These are phyloP conservation scores for Gymnoscopelus braueri DNA, from an alignment of 2,797 vertebrate species.

Conservation along the genomic window DNA sequence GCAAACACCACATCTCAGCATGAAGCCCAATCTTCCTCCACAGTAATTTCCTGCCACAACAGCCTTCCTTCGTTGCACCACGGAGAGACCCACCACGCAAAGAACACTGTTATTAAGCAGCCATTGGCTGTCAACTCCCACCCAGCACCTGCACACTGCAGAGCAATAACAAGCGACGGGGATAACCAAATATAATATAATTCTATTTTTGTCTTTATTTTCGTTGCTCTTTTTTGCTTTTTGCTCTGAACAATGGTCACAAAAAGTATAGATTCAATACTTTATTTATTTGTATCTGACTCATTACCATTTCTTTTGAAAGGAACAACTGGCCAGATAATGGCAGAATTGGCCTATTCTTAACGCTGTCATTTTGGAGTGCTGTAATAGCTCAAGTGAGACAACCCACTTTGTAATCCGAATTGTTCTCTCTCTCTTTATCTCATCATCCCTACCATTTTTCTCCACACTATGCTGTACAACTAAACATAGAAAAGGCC, in stretches of 20 bases:
- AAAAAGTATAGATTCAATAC: constrained; percentile 15
- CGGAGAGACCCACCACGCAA: constrained; percentile 65
- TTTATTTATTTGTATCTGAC: not conserved
- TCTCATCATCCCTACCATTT: not conserved
- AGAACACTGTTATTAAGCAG: constrained; percentile 79
- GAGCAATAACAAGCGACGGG: constrained; percentile 56
- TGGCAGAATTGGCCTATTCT: constrained; percentile 14
- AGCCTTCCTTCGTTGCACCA: constrained; percentile 67
- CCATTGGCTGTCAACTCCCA: constrained; percentile 73
- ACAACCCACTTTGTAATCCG: not conserved
- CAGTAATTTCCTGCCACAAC: constrained; percentile 81
- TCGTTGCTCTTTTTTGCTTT: too few relatives aligned
- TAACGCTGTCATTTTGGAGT: constrained; percentile 8
- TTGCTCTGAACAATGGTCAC: not conserved
- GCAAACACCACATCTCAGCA: constrained; percentile 70
- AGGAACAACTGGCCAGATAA: not conserved
- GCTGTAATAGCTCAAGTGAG: not conserved
- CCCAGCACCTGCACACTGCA: constrained; percentile 74
- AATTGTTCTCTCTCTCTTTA: not conserved
- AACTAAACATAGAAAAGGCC: constrained; percentile 13
- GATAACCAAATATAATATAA: too few relatives aligned
- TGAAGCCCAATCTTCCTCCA: constrained; percentile 78
- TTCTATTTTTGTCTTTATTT: too few relatives aligned
- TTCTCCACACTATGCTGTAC: not conserved
- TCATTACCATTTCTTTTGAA: not conserved